These are phyloP conservation scores for Macaca fascicularis DNA, from an alignment of 2,113 vertebrate genomes.

Conservation along the genomic window DNA sequence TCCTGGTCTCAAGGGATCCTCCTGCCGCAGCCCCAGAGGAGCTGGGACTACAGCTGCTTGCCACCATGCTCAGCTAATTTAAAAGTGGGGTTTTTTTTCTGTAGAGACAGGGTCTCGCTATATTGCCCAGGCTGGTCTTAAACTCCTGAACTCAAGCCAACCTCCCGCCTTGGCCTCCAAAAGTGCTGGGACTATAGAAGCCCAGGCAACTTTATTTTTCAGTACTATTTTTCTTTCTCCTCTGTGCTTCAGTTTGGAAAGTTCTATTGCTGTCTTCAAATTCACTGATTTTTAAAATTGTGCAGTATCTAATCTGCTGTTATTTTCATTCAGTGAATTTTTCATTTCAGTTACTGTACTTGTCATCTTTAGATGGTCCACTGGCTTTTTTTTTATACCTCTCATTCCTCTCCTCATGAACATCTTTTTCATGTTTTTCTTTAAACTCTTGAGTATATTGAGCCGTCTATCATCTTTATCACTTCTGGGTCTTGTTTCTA, in stretches of 20 bases:
- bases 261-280: too few species aligned
- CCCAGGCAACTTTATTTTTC: too few species aligned
- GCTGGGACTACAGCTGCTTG: too few species aligned
- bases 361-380: not conserved
- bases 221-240: too few species aligned
- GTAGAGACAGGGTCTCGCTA: not conserved
- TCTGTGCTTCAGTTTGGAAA: too few species aligned
- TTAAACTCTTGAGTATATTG: not conserved
- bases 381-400: not conserved
- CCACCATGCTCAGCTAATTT: too few species aligned
- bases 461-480: not conserved
- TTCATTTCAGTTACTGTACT: not conserved
- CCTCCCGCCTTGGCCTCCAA: not conserved
- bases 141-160: not conserved
- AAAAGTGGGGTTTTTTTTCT: not conserved
- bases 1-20: too few species aligned
- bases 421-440: not conserved
- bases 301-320: not conserved
- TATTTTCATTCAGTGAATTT: not conserved
- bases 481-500: slow-evolving; percentile 6
- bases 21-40: too few species aligned
- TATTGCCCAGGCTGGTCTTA: not conserved
- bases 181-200: not conserved
- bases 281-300: not conserved
- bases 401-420: not conserved